phyloP scores from a whole-genome alignment of 2,888 invertebrate species.

The Oscheius onirici region DNA sequence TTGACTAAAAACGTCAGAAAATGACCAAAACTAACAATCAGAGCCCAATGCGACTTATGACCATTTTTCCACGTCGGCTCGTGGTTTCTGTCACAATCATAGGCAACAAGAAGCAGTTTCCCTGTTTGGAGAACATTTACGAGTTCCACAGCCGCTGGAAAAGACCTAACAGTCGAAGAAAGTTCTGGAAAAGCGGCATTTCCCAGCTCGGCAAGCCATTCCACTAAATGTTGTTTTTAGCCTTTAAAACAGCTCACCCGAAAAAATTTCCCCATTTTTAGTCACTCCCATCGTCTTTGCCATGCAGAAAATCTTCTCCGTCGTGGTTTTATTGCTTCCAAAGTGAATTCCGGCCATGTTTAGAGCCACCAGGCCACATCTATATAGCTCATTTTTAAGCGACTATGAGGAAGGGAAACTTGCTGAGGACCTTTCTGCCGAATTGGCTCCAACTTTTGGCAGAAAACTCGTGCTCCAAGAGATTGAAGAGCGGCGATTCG shows the following conservation, averaged over 20 bases:
- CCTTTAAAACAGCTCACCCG: conserved; percentile 33
- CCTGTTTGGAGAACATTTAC: conserved; percentile 27
- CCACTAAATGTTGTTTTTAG: conserved; percentile 37
- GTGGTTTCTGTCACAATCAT: conserved; percentile 68
- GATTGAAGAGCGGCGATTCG: no score
- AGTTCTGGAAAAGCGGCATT: conserved; percentile 31
- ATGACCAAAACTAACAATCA: conserved; percentile 54
- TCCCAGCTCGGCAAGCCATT: conserved; percentile 44
- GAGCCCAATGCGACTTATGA: conserved; percentile 64
- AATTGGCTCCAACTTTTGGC: no score
- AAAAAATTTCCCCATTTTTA: conserved; percentile 85
- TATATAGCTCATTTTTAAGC: not conserved
- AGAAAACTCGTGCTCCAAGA: no score
- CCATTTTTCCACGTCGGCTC: conserved; percentile 57
- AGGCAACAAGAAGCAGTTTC: conserved; percentile 56
- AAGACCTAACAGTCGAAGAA: conserved; percentile 29
- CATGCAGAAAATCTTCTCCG: conserved; percentile 76
- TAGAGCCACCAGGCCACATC: conserved; percentile 32
- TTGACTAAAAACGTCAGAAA: no score
- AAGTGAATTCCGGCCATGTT: conserved; percentile 15
- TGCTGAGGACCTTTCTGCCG: conserved; percentile 20
- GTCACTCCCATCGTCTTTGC: conserved; percentile 75
- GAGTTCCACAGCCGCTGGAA: conserved; percentile 37
- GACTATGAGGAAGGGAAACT: not conserved
- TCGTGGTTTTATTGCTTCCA: conserved; percentile 37